A percentile compares a stretch with the other conserved stretches of the same genome.
Conservation (phyloP, 2,888 invertebrate species). For the Ophraella communa region DNA sequence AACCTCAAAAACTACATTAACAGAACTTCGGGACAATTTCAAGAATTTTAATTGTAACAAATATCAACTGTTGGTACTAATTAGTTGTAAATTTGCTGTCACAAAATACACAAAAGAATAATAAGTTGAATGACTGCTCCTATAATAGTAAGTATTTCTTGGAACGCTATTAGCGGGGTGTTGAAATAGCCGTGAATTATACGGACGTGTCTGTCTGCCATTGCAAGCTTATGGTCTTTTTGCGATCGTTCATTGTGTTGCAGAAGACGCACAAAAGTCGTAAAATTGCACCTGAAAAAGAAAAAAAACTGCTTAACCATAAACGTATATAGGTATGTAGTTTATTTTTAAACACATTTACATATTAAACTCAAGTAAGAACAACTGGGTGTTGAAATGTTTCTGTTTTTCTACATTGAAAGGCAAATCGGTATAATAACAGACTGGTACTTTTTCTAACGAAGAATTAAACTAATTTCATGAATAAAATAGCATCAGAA, state of each 20-base stretch:
- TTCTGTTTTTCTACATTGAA: background rate
- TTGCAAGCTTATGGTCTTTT: slow-evolving; percentile 8
- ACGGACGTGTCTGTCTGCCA: slow-evolving; percentile 6
- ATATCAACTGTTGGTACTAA: no score
- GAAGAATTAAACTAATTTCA: no score
- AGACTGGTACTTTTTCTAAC: no score
- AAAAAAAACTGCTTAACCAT: slow-evolving; percentile 1
- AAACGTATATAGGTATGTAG: background rate
- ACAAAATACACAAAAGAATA: background rate
- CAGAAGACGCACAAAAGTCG: background rate
- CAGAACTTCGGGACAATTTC: no score
- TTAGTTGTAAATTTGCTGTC: no score
- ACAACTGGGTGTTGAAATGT: background rate
- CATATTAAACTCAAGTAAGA: background rate
- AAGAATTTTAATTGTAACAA: no score
- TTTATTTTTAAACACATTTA: slow-evolving; percentile 11
- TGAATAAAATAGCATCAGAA: no score
- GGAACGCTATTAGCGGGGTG: slow-evolving; percentile 8
- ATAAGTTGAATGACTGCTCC: background rate
- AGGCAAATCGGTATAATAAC: background rate
- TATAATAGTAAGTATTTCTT: slow-evolving; percentile 7
- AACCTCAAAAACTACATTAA: no score
- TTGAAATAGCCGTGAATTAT: background rate
- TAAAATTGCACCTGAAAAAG: slow-evolving; percentile 10
- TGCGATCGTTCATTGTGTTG: slow-evolving; percentile 9